Percentiles rank a stretch among this genome's conserved stretches.
These are phyloP conservation scores for Scatophagus argus DNA, from an alignment of 2,113 vertebrate species.

Conservation along the genomic window DNA sequence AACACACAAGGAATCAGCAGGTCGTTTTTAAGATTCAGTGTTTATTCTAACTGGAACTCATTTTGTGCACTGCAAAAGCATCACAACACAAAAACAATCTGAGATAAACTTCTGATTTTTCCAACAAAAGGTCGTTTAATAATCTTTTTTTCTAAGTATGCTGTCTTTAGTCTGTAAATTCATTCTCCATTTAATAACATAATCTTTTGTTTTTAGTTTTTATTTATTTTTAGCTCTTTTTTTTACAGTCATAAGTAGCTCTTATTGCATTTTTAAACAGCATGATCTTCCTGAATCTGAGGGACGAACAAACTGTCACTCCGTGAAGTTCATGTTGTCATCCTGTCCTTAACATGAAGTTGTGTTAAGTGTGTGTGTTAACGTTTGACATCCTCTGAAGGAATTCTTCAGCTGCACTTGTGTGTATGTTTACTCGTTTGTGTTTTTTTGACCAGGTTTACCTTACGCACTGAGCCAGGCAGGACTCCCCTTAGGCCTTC, in stretches of 20 bases:
- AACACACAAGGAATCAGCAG: neutral
- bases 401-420: neutral
- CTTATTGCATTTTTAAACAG: too few species aligned
- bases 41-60: neutral
- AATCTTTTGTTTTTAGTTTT: too few species aligned
- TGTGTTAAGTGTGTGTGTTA: neutral
- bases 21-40: neutral
- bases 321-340: too few species aligned
- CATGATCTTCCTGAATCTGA: neutral
- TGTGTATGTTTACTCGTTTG: neutral
- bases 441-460: constrained; percentile 83
- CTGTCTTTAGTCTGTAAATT: neutral
- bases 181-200: too few species aligned
- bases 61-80: neutral
- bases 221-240: too few species aligned
- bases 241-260: neutral
- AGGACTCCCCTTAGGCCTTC: constrained; percentile 91
- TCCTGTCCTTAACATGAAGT: neutral
- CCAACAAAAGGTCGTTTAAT: too few species aligned
- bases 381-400: neutral
- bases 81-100: neutral
- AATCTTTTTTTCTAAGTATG: too few species aligned
- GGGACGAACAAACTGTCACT: too few species aligned
- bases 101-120: too few species aligned
- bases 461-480: constrained; percentile 95